Conservation (phyloP, 1,140 invertebrate species). For the Solenopsis invicta region DNA sequence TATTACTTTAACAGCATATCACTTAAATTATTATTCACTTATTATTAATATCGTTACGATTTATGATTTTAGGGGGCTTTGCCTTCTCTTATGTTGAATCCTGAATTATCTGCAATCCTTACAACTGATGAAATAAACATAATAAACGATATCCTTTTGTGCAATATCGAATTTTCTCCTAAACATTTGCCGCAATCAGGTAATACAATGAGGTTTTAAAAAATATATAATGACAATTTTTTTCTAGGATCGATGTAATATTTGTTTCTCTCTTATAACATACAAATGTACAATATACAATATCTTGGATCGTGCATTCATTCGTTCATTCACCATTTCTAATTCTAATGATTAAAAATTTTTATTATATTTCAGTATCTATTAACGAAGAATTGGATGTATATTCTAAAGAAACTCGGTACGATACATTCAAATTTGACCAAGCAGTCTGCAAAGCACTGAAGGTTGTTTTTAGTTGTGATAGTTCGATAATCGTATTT, state of each 20-base stretch:
- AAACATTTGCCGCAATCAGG: conserved; percentile 2
- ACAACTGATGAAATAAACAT: not conserved
- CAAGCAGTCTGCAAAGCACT: not conserved
- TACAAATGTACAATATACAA: not conserved
- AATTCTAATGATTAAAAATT: not conserved
- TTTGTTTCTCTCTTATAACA: not conserved
- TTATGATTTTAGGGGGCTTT: conserved; percentile 16
- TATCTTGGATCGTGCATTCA: not conserved
- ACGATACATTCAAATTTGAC: not conserved
- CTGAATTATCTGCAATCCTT: conserved; percentile 23
- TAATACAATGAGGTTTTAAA: not conserved
- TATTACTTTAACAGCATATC: not conserved
- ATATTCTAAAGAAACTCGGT: not conserved
- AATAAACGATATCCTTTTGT: conserved; percentile 14
- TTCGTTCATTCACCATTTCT: conserved; percentile 15
- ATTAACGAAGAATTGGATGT: not conserved
- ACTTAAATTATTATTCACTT: too few species aligned
- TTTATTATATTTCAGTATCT: not conserved
- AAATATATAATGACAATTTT: not conserved
- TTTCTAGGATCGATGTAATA: not conserved
- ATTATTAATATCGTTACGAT: conserved; percentile 4
- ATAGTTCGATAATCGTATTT: not conserved
- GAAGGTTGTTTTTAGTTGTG: not conserved
- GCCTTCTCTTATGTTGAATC: not conserved
- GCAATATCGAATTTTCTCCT: not conserved